phyloP scores from a whole-genome alignment of 2,113 vertebrate genomes.

The Pelmatolapia mariae region DNA sequence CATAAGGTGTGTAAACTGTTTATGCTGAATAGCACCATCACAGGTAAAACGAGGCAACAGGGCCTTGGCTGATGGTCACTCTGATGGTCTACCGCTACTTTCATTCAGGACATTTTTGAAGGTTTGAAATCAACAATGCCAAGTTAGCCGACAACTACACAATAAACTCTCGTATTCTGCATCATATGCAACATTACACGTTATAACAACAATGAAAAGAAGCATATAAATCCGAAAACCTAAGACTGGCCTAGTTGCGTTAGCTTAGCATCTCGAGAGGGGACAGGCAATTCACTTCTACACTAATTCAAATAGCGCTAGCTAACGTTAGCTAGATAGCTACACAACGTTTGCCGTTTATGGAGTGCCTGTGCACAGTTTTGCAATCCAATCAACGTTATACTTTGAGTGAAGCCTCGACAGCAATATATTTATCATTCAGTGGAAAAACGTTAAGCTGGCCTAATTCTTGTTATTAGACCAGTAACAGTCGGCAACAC shows the following conservation, averaged over 20 bases:
- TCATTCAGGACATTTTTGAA: not conserved
- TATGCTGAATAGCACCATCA: not conserved
- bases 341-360: fast-evolving
- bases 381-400: not conserved
- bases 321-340: not conserved
- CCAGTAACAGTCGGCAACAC: not conserved
- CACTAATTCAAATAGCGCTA: not conserved
- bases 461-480: not conserved
- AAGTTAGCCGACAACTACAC: fast-evolving
- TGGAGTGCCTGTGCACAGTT: not conserved
- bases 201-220: not conserved
- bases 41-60: not conserved
- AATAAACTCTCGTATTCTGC: fast-evolving
- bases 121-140: not conserved
- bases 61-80: not conserved
- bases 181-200: fast-evolving
- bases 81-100: not conserved
- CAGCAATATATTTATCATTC: not conserved
- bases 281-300: not conserved
- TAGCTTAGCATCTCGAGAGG: slow-evolving; percentile 33
- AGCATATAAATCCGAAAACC: not conserved
- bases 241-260: not conserved
- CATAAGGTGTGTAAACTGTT: not conserved
- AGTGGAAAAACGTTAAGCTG: not conserved
- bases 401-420: not conserved